Evolutionary conservation across 2,888 invertebrate species (phyloP).

Genomic region (Carabus problematicus): DNA sequence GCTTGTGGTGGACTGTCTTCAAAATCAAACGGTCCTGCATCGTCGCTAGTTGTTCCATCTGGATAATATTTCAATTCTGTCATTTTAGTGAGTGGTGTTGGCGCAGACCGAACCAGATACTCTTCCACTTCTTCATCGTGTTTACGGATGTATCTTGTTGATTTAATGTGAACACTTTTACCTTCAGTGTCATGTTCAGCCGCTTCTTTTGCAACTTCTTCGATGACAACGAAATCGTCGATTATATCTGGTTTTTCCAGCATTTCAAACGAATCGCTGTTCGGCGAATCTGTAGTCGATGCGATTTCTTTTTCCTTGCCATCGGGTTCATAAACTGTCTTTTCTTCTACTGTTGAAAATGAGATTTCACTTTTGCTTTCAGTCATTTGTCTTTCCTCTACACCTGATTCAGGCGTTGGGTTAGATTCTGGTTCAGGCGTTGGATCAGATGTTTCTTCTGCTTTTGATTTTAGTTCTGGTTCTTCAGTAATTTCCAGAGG

Average conservation of each 20-base stretch:
- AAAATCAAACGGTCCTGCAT: conserved; percentile 70
- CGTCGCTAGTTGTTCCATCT: conserved; percentile 65
- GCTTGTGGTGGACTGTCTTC: conserved; percentile 69
- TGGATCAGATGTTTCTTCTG: conserved; percentile 55
- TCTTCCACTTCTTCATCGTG: conserved; percentile 77
- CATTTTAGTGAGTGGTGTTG: conserved; percentile 64
- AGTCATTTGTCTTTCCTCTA: conserved; percentile 51
- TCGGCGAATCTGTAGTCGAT: conserved; percentile 71
- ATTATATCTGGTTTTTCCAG: conserved; percentile 86
- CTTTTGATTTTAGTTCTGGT: conserved; percentile 59
- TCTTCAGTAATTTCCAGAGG: conserved; percentile 60
- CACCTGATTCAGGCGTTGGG: conserved; percentile 46
- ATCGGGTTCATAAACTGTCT: conserved; percentile 60
- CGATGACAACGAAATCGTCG: conserved; percentile 87
- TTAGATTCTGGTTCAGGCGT: conserved; percentile 47
- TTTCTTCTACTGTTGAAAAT: conserved; percentile 64
- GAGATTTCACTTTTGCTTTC: conserved; percentile 51
- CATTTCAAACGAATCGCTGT: conserved; percentile 86
- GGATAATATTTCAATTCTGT: conserved; percentile 61
- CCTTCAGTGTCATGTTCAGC: conserved; percentile 84
- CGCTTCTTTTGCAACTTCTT: conserved; percentile 87
- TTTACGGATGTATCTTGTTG: conserved; percentile 64
- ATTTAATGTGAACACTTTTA: conserved; percentile 75
- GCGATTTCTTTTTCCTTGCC: conserved; percentile 55
- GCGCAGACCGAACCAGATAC: conserved; percentile 73